Base-by-base conservation (phyloP, 2,888 invertebrate species). In the Orthosia incerta region DNA sequence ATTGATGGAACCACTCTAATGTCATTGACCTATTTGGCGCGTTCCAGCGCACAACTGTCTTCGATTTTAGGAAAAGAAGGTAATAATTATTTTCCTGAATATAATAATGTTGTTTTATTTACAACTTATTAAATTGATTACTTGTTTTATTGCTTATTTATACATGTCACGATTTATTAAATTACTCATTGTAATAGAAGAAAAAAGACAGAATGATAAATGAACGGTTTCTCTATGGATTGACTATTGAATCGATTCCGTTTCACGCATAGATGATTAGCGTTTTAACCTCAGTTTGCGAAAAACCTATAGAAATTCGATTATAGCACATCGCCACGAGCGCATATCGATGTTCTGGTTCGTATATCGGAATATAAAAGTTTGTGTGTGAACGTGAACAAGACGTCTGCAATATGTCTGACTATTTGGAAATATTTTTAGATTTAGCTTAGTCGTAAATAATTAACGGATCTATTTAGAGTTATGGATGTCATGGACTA, bases 371-470 rank as follows among this genome's bases (percentile, higher is more conserved):
- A 94, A 91, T 89, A 91, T 82, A 89, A 90, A 89, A 91, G 91
- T 92, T 91, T 93, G 92, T 92, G 90, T 92, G 91, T 91, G 91
- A 90, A 90, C 89, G 92, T 93, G 94, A 94, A 91, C 91, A 92
- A 95, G 93, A 95, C 94, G 95, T 95, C 95, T 95, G 94, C 95
- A 96, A 96, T 95, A 96, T 96, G 96, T 96, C 96, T 94, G 96
- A 96, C 96, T 93, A 95, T 95, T 95, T 96, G 92, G 94, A 94
- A 95, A 96, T 96, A 96, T 96, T 95, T 96, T 96, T 96, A 96
- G 95, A 95, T 92, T 94, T 93, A 93, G 90, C 90, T 86, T 94
- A 92, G 90, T 92, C 88, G 88, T 93, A 92, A 90, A 91, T 92
- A 91, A 89, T 91, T 88, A 90, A 86, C 81, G 83, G 85, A 90